Conservation (phyloP, 2,797 vertebrate species). For the Smutsia temminckii region DNA sequence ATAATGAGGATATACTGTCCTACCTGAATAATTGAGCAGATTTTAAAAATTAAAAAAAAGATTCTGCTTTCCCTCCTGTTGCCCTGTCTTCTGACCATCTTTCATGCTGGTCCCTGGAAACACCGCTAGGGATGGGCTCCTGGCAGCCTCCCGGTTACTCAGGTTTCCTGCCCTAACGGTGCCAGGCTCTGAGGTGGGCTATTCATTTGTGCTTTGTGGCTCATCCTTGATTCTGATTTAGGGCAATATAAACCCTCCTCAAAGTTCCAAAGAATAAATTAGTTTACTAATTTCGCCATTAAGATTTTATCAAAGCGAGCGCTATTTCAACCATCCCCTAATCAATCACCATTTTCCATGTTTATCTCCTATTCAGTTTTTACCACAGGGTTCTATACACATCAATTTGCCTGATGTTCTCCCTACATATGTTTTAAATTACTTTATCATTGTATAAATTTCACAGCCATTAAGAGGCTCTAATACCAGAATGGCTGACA, state of each 20-base stretch:
- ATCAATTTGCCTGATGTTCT: constrained; percentile 80
- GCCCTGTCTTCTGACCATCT: not conserved
- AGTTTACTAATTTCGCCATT: constrained; percentile 86
- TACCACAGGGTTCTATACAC: constrained; percentile 74
- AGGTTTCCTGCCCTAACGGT: not conserved
- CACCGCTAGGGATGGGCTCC: not conserved
- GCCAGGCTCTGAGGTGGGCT: constrained; percentile 76
- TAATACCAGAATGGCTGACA: constrained; percentile 81
- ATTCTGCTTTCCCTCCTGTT: not conserved
- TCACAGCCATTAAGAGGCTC: constrained; percentile 83
- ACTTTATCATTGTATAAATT: constrained; percentile 84
- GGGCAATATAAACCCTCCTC: constrained; percentile 81
- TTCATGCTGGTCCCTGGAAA: not conserved
- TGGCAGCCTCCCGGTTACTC: not conserved
- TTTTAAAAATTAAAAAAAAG: not conserved
- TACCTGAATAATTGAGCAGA: not conserved
- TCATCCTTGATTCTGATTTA: constrained; percentile 80
- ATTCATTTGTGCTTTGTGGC: constrained; percentile 77
- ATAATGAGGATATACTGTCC: not conserved
- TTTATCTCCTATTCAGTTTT: constrained; percentile 82
- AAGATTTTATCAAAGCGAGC: constrained; percentile 83
- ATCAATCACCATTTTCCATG: constrained; percentile 85
- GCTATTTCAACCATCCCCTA: constrained; percentile 71
- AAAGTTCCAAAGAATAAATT: constrained; percentile 80
- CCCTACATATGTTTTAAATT: constrained; percentile 83